These are phyloP conservation scores for Phenganax subtilis DNA, from an alignment of 92 coral and sea anemone species.

Conservation along the genomic window DNA sequence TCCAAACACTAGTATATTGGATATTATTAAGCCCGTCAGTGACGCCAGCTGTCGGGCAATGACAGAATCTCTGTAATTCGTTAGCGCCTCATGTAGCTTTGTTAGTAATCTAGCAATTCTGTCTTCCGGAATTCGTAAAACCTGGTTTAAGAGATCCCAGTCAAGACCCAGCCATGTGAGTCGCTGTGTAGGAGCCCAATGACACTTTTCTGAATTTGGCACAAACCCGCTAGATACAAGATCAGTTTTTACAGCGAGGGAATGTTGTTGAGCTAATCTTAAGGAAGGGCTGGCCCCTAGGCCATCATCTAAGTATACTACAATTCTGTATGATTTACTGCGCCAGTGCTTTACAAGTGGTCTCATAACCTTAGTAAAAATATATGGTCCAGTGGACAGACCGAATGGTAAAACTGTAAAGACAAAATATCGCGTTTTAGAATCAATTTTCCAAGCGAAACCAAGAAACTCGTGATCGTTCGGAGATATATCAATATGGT, in stretches of 20 bases:
- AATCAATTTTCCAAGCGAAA: slow-evolving; percentile 45
- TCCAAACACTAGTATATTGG: too few relatives aligned
- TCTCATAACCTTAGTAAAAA: slow-evolving; percentile 56
- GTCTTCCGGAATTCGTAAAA: slow-evolving; percentile 18
- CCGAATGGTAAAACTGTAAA: slow-evolving; percentile 50
- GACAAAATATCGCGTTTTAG: slow-evolving; percentile 40
- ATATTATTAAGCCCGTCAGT: too few relatives aligned
- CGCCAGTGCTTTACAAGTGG: slow-evolving; percentile 55
- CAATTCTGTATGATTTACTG: slow-evolving; percentile 31
- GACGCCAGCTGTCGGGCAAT: too few relatives aligned
- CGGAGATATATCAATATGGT: slow-evolving; percentile 55
- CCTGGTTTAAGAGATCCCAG: slow-evolving; percentile 35
- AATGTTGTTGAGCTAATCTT: slow-evolving; percentile 15
- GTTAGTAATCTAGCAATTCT: slow-evolving; percentile 25
- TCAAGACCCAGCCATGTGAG: slow-evolving; percentile 47
- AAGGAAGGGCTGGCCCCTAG: slow-evolving; percentile 33
- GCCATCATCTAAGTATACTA: slow-evolving; percentile 48
- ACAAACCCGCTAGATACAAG: slow-evolving; percentile 43
- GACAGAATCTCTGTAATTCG: neutral
- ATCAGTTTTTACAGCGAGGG: slow-evolving; percentile 33
- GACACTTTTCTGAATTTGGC: slow-evolving; percentile 40
- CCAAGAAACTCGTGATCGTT: slow-evolving; percentile 50
- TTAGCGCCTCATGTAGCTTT: neutral
- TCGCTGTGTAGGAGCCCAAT: slow-evolving; percentile 41
- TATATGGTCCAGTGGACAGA: slow-evolving; percentile 53